phyloP scores from a whole-genome alignment of 1,140 invertebrate species.

The Hypothenemus hampei region DNA sequence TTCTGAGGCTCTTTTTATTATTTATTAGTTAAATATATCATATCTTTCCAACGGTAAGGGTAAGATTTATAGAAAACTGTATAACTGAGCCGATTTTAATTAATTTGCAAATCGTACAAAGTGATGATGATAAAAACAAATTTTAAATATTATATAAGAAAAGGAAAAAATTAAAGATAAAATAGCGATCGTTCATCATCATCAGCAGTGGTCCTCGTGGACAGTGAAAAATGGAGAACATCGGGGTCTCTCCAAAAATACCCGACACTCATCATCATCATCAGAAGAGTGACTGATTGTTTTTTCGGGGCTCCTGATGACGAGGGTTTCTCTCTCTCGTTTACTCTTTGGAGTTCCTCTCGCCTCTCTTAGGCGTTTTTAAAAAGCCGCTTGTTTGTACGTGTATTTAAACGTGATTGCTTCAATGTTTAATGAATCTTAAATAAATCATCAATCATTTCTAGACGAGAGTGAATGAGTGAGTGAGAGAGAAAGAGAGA shows the following conservation, averaged over 20 bases:
- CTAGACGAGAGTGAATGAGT: too few relatives aligned
- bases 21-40: too few relatives aligned
- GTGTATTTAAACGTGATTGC: constrained; percentile 8
- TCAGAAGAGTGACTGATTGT: constrained; percentile 23
- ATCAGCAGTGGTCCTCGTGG: constrained; percentile 7
- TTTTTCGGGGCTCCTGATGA: constrained; percentile 18
- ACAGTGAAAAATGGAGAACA: constrained; percentile 23
- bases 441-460: not conserved
- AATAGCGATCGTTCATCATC: constrained; percentile 21
- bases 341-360: too few relatives aligned
- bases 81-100: too few relatives aligned
- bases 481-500: not conserved
- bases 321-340: constrained; percentile 8
- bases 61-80: too few relatives aligned
- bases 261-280: constrained; percentile 18
- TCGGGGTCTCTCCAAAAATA: constrained; percentile 14
- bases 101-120: too few relatives aligned
- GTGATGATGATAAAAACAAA: not conserved
- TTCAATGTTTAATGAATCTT: constrained; percentile 7
- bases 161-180: constrained; percentile 1
- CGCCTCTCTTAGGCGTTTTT: constrained; percentile 1
- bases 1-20: too few relatives aligned
- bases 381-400: constrained; percentile 11
- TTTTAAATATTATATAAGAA: not conserved
- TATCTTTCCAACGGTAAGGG: too few relatives aligned